Percentiles rank a stretch among this genome's conserved stretches.
Evolutionary conservation across 2,113 vertebrate genomes (phyloP).

Genomic region (Stigmatopora nigra): DNA sequence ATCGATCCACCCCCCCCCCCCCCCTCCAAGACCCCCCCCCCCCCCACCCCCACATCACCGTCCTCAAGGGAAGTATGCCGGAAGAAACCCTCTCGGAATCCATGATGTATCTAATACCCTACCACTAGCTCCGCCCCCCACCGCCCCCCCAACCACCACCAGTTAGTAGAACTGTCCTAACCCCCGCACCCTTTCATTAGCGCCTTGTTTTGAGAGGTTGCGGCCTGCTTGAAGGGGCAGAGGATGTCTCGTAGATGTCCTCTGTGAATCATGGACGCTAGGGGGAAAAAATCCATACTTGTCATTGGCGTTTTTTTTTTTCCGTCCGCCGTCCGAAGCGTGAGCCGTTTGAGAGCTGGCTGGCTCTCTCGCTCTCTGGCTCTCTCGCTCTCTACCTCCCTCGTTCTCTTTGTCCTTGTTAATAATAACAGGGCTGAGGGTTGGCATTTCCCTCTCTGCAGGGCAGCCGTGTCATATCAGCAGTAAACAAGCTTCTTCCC

Average conservation of each 20-base stretch:
- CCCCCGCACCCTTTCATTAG: slow-evolving; percentile 61
- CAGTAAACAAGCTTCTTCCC: slow-evolving; percentile 76
- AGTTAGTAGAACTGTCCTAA: slow-evolving; percentile 48
- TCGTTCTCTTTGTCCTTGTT: slow-evolving; percentile 82
- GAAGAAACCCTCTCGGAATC: slow-evolving; percentile 59
- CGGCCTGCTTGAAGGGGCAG: slow-evolving; percentile 49
- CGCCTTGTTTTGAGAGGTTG: slow-evolving; percentile 51
- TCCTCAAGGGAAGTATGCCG: no score
- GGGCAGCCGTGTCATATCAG: slow-evolving; percentile 75
- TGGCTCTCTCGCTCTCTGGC: no score
- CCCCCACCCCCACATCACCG: no score
- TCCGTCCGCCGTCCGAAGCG: slow-evolving; percentile 30
- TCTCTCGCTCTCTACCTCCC: no score
- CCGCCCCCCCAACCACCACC: slow-evolving; percentile 45
- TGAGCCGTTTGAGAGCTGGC: slow-evolving; percentile 46
- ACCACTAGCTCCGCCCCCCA: slow-evolving; percentile 55
- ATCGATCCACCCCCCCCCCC: no score
- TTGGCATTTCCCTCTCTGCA: slow-evolving; percentile 72
- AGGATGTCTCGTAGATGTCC: slow-evolving; percentile 68
- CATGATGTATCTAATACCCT: slow-evolving; percentile 72
- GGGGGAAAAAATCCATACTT: slow-evolving; percentile 75
- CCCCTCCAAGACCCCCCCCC: no score
- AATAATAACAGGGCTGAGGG: slow-evolving; percentile 80
- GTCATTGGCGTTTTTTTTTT: slow-evolving; percentile 68
- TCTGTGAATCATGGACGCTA: slow-evolving; percentile 69